These are phyloP conservation scores for Spea hammondii DNA, from an alignment of 2,797 vertebrate species.

Conservation along the genomic window DNA sequence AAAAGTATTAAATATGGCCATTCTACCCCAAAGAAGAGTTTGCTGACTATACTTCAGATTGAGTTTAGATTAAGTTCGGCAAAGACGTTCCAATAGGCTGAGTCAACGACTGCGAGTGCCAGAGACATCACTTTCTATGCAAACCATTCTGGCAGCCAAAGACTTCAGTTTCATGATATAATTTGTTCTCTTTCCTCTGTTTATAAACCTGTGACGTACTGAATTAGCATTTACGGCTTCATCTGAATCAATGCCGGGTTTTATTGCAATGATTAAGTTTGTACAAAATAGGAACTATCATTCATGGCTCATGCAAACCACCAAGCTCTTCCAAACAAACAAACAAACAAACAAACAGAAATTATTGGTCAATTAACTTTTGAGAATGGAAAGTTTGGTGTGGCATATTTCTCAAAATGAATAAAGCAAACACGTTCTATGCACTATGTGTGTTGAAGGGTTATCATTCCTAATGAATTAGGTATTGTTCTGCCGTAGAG, in stretches of 20 bases:
- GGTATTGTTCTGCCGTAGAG: no score
- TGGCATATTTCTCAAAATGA: no score
- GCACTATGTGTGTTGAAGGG: no score
- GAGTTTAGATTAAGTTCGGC: not conserved
- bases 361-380: not conserved
- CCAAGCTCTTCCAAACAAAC: conserved; percentile 23
- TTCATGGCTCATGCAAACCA: not conserved
- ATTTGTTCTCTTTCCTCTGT: no score
- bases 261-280: conserved; percentile 1
- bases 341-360: conserved; percentile 23
- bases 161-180: not conserved
- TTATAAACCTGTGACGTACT: not conserved
- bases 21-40: not conserved
- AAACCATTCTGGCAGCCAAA: not conserved
- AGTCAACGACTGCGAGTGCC: not conserved
- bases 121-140: not conserved
- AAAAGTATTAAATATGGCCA: not conserved
- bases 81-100: not conserved
- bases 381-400: no score
- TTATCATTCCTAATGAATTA: no score
- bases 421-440: no score
- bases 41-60: not conserved
- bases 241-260: not conserved
- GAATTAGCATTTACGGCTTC: not conserved
- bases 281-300: not conserved